Evolutionary conservation across 2,797 vertebrate species (phyloP).

Genomic region (Glossophaga mutica): DNA sequence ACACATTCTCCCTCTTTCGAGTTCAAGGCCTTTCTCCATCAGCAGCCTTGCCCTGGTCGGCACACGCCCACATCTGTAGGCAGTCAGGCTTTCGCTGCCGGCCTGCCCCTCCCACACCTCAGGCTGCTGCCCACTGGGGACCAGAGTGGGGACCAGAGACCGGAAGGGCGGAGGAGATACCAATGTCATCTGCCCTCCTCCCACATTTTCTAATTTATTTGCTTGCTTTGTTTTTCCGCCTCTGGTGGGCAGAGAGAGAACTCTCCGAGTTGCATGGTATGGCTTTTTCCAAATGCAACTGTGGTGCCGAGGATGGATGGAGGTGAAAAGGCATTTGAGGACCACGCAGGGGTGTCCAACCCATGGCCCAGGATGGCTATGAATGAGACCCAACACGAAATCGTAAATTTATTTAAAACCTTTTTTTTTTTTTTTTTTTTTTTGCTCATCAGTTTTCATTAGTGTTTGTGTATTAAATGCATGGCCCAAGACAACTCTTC

Average conservation of each 20-base stretch:
- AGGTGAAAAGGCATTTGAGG: not conserved
- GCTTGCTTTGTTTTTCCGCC: slow-evolving; percentile 23
- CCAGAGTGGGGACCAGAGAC: not conserved
- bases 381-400: too few relatives aligned
- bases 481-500: too few relatives aligned
- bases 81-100: not conserved
- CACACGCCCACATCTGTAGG: slow-evolving; percentile 61
- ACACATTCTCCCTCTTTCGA: not conserved
- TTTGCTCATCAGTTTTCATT: too few relatives aligned
- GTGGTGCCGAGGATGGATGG: not conserved
- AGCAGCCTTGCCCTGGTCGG: not conserved
- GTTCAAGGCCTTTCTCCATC: not conserved
- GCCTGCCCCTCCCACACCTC: slow-evolving; percentile 29
- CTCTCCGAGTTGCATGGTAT: not conserved
- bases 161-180: slow-evolving; percentile 45
- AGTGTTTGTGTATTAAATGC: too few relatives aligned
- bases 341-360: not conserved
- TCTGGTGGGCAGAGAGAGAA: not conserved
- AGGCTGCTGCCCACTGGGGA: not conserved
- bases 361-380: too few relatives aligned
- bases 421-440: too few relatives aligned
- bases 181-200: slow-evolving; percentile 25
- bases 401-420: too few relatives aligned
- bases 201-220: slow-evolving; percentile 27
- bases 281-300: not conserved